Base-by-base conservation (phyloP, 2,113 vertebrate species). In the Malurus elegans region DNA sequence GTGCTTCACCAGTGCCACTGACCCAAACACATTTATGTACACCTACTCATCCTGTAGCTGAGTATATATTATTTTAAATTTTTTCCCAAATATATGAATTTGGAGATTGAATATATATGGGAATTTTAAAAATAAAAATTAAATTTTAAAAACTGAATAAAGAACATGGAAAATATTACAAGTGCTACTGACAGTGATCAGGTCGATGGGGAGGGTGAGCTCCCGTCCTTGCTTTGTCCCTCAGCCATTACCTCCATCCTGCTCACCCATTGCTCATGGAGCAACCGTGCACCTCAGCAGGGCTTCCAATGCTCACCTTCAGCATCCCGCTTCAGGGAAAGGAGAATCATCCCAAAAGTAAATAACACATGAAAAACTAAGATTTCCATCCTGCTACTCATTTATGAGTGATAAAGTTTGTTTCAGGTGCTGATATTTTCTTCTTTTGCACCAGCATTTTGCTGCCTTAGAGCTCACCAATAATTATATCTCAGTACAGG, bases 161-260 rank as follows among this genome's bases (percentile, higher is more conserved):
- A 36, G 18, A 18, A 18, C 25, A 67, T 20, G 9, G 25, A 50
- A 67, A 36, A 50, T 29, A 50, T 28, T 31, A 4, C 7, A 21
- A 31, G 44, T 0, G 0, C 19, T 1, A 0, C 29, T 3, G 4
- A 24, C 34, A 9, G 36, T 36, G 45, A 11, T 18, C 0, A 2
- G 18, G 5, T 24, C 14, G 5, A 5, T 7, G 58, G 36, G 17
- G 9, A 44, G 38, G 45, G 8, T 11, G 23, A 2, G 2, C 38
- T 38, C 20, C 36, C 8, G 4, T 9, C 53, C 51, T 51, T 44
- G 28, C 29, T 60, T 20, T 12, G 23, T 42, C 34, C 60, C 44
- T n/a, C 0, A 2, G 60, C 38, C 51, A 44, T 21, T 1, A 1
- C 25, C 50, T 28, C 54, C 5, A 15, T 19, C 54, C 44, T 8